Conservation (phyloP, 2,113 vertebrate species). For the Corythornis madagascariensis region DNA sequence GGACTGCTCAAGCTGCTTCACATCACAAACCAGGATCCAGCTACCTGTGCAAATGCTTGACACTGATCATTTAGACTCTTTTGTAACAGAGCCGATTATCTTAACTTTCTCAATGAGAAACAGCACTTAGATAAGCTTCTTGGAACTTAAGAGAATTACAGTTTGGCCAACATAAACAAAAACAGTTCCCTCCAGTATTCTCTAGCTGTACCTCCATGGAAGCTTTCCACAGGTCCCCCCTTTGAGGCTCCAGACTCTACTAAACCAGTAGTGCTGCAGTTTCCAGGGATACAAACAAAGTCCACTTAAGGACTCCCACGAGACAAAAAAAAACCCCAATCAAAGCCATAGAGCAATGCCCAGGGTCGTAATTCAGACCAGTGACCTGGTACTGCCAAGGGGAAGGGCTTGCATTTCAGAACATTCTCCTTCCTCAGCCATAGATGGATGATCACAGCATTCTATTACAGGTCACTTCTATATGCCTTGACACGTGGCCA, state of each 20-base stretch:
- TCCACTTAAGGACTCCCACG: neutral
- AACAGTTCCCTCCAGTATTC: neutral
- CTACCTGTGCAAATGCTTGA: neutral
- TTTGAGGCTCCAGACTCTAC: neutral
- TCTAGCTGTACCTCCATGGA: neutral
- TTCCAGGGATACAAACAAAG: neutral
- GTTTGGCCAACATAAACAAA: neutral
- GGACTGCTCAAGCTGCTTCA: neutral
- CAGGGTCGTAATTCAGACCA: neutral
- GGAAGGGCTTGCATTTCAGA: slow-evolving; percentile 9
- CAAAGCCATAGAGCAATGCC: neutral
- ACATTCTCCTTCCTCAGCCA: slow-evolving; percentile 13
- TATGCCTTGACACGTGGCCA: slow-evolving; percentile 25
- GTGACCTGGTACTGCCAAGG: neutral
- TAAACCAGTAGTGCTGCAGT: neutral
- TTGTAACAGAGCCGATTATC: neutral
- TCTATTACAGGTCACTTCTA: slow-evolving; percentile 9
- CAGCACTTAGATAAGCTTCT: neutral
- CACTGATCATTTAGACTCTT: neutral
- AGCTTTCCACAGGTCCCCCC: neutral
- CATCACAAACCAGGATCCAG: neutral
- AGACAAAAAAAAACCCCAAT: neutral
- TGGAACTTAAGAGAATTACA: neutral
- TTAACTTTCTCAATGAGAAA: neutral
- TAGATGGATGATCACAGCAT: neutral